These are phyloP conservation scores for Linepithema humile DNA, from an alignment of 1,140 invertebrate genomes.

Conservation along the genomic window DNA sequence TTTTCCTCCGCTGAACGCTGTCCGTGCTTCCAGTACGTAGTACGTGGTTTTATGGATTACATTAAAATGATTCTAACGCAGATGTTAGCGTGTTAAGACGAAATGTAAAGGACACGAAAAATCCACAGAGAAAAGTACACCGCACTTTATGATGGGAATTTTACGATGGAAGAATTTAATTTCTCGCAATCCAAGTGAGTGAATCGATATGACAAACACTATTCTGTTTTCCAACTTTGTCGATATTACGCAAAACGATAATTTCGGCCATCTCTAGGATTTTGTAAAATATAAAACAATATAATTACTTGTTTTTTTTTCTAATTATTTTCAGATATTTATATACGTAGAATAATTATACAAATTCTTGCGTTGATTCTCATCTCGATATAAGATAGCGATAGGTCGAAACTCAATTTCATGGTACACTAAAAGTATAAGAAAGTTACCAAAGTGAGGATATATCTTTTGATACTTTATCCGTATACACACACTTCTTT, in stretches of 20 bases:
- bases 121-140: not conserved
- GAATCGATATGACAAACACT: not conserved
- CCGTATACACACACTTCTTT: not conserved
- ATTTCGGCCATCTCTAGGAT: no score
- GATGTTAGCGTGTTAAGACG: not conserved
- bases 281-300: no score
- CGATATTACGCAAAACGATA: no score
- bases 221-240: not conserved
- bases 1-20: not conserved
- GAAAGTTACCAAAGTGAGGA: constrained; percentile 4
- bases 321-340: no score
- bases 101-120: not conserved
- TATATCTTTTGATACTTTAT: constrained; percentile 18
- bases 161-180: not conserved
- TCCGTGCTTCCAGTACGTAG: no score
- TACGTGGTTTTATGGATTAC: not conserved
- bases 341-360: not conserved
- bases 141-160: not conserved
- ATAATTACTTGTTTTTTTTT: no score
- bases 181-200: not conserved
- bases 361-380: not conserved
- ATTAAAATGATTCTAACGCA: not conserved
- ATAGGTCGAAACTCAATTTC: not conserved
- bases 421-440: not conserved
- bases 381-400: not conserved